Evolutionary conservation across 2,113 vertebrate genomes (phyloP), one percentile per base, ranked within the genome.

Genomic region (Calypte anna): DNA sequence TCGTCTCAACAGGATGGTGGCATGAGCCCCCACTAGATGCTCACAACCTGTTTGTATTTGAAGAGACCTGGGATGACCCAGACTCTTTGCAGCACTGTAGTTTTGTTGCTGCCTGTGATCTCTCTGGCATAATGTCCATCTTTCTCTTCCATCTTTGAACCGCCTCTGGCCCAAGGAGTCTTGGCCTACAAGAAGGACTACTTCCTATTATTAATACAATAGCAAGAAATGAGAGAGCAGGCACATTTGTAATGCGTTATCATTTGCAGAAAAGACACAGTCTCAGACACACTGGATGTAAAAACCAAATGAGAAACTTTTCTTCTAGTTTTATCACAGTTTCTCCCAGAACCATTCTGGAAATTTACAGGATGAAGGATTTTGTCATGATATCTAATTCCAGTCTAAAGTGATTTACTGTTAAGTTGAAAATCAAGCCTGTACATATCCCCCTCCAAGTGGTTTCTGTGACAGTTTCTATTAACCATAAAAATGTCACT

Each of bases 401-500:
- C 93, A 92, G 92, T 93, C 90, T 92, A 72, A 91, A 87, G 64
- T 95, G 94, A 95, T 96, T 91, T 95, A 96, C 88, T 91, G 82
- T 96, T 94, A 94, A 94, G 86, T 90, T 91, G 94, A 72, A 96
- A 96, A 95, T 95, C 94, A 96, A 94, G 79, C 44, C 84, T 78
- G 88, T 93, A 93, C 93, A 81, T 93, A 96, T 94, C 79, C 94
- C 83, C 28, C 50, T 95, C 83, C 88, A 88, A 96, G 90, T 90
- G 91, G 95, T 91, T 96, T 93, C 93, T 88, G 13, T 93, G 91
- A 95, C 94, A 93, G 90, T 94, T 96, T 93, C 93, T 93, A 91
- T 95, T 95, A 97, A 96, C 95, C 96, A 95, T 97, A 97, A 97
- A 97, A 97, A 95, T 91, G 93, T 96, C 96, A 97, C 86, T 93